Evolutionary conservation across 2,888 invertebrate species (phyloP).

Genomic region (Apoderus coryli): DNA sequence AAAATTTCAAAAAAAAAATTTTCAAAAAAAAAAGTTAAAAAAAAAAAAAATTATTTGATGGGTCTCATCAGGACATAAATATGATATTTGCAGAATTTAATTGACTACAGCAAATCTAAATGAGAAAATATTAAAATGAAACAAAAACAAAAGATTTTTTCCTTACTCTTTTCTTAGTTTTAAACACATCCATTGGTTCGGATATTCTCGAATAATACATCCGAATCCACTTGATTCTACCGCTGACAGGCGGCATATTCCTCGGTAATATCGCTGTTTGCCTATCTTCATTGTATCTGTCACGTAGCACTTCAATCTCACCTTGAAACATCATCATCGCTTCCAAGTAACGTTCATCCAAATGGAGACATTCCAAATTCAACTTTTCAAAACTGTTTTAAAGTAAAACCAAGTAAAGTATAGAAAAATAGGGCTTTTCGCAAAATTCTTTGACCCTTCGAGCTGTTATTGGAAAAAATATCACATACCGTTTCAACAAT

Average conservation of each 20-base stretch:
- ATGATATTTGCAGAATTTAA: no score
- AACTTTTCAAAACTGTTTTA: constrained; percentile 54
- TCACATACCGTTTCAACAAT: constrained; percentile 28
- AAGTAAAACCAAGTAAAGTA: constrained; percentile 10
- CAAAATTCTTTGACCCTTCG: no score
- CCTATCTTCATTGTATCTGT: constrained; percentile 64
- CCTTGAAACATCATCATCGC: constrained; percentile 48
- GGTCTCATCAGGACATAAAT: no score
- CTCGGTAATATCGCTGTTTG: constrained; percentile 57
- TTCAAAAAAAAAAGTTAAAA: no score
- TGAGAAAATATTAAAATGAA: no score
- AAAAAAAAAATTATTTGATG: no score
- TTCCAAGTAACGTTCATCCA: constrained; percentile 62
- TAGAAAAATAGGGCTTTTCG: constrained; percentile 1
- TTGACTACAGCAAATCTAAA: no score
- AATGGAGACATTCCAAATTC: constrained; percentile 52
- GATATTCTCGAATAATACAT: constrained; percentile 60
- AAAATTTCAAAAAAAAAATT: no score
- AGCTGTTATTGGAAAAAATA: no score
- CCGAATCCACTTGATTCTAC: constrained; percentile 71
- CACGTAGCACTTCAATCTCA: constrained; percentile 56
- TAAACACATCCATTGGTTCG: constrained; percentile 54
- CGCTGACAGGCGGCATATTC: constrained; percentile 67
- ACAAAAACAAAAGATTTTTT: constrained; percentile 14
- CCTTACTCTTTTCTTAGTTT: constrained; percentile 28